Base-by-base conservation (phyloP, 2,888 invertebrate species). In the Panzeria rudis region DNA sequence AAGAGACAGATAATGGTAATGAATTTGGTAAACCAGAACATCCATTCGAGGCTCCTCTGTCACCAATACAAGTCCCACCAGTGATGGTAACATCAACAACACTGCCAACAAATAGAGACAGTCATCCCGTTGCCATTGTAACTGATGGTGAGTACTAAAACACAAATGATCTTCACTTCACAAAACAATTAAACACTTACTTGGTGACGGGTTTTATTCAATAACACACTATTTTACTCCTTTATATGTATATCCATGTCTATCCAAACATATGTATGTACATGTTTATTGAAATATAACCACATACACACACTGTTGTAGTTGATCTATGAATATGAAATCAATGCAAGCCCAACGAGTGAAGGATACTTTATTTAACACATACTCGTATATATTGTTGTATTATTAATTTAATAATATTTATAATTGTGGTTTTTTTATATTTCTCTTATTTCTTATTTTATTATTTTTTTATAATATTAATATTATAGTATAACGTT, bases 1-100 rank as follows among this genome's bases (percentile, higher is more conserved):
- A 89, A 78, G 82, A 87, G 32, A 32, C 47, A 11, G 82, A 86
- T 25, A 83, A 87, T 38, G 62, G 76, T 47, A 72, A 75, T 61
- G 29, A 80, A 59, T 62, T 69, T 44, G 9, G 25, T 1, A 54
- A 54, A 23, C 3, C 86, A 69, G 64, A 64, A 56, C 89, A 86
- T 54, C 90, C 89, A 3, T 91, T 91, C 38, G 89, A 90, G 72
- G 86, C 90, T 72, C 88, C 92, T 3, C 87, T 91, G 20, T 91
- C 92, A 68, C 90, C 92, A 11, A 91, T 92, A 84, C 87, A 82
- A 66, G n/a, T 71, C 35, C 73, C 54, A 62, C 71, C 76, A 52
- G 62, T 73, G 15, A n/a, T 80, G 44, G 59, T 86, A 29, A 64
- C 87, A 69, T 20, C 87, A 59, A 54, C 76, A 32, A 25, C 59